A percentile compares a stretch with the other conserved stretches of the same genome.
These are phyloP conservation scores for Drosophila hydei DNA, from an alignment of 1,140 invertebrate species.

Conservation along the genomic window DNA sequence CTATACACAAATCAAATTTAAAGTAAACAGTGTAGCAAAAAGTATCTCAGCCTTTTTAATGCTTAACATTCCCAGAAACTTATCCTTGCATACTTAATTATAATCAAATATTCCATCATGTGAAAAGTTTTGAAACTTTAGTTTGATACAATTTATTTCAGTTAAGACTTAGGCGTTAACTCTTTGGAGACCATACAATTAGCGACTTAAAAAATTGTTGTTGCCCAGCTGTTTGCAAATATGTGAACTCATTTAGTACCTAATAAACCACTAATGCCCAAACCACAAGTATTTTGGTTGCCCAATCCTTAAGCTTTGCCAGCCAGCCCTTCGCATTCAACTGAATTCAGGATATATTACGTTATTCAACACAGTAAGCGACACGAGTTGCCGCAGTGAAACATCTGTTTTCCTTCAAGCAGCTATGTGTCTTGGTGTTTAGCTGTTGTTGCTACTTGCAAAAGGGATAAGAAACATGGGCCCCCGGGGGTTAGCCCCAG, in stretches of 20 bases:
- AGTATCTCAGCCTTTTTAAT: background rate
- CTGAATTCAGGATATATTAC: conserved; percentile 73
- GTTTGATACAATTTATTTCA: background rate
- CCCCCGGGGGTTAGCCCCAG: conserved; percentile 63
- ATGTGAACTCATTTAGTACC: conserved; percentile 42
- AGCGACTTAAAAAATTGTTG: conserved; percentile 36
- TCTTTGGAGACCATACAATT: conserved; percentile 26
- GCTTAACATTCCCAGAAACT: no score
- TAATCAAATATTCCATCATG: background rate
- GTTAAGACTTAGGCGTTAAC: conserved; percentile 3
- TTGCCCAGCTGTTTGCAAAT: conserved; percentile 28
- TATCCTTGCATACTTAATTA: conserved; percentile 3
- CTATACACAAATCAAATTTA: conserved; percentile 71
- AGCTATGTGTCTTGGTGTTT: conserved; percentile 36
- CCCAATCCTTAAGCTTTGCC: conserved; percentile 7
- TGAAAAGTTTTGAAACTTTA: background rate
- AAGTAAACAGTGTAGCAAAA: conserved; percentile 13
- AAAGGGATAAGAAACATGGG: conserved; percentile 59
- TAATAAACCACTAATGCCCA: conserved; percentile 36
- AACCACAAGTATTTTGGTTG: conserved; percentile 23
- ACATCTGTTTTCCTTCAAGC: conserved; percentile 73
- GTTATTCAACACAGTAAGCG: conserved; percentile 69
- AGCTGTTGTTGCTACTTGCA: conserved; percentile 21
- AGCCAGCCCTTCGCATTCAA: conserved; percentile 1
- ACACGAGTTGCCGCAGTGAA: conserved; percentile 60